Percentiles rank a stretch among this genome's conserved stretches.
Evolutionary conservation across 2,797 vertebrate species (phyloP).

Genomic region (Typhlichthys subterraneus): DNA sequence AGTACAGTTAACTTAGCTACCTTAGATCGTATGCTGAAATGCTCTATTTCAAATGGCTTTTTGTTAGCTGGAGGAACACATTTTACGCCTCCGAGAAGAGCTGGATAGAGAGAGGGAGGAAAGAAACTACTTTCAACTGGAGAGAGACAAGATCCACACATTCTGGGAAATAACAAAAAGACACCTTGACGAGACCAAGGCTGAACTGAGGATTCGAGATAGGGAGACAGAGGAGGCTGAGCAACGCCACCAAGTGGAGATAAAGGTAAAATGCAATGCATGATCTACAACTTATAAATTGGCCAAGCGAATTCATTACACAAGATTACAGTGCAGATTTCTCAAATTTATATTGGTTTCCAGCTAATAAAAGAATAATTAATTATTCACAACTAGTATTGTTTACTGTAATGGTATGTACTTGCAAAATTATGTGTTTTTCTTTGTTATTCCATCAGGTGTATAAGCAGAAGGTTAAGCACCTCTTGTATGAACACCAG

Average conservation of each 20-base stretch:
- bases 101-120: slow-evolving; percentile 88
- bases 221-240: slow-evolving; percentile 86
- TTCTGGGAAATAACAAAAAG: slow-evolving; percentile 83
- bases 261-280: slow-evolving; percentile 79
- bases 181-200: slow-evolving; percentile 83
- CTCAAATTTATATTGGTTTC: no score
- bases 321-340: no score
- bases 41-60: slow-evolving; percentile 15
- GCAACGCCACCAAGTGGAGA: slow-evolving; percentile 86
- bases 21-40: not conserved
- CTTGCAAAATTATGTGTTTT: no score
- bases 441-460: slow-evolving; percentile 72
- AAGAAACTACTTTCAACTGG: slow-evolving; percentile 90
- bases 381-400: no score
- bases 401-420: no score
- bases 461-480: slow-evolving; percentile 96
- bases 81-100: slow-evolving; percentile 79
- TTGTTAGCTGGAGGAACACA: slow-evolving; percentile 83
- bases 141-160: slow-evolving; percentile 83
- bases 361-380: no score
- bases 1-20: not conserved
- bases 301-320: no score
- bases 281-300: no score
- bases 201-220: slow-evolving; percentile 82
- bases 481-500: slow-evolving; percentile 91